Conservation (phyloP, 1,140 invertebrate genomes). For the Oncopodura yosiiana region DNA sequence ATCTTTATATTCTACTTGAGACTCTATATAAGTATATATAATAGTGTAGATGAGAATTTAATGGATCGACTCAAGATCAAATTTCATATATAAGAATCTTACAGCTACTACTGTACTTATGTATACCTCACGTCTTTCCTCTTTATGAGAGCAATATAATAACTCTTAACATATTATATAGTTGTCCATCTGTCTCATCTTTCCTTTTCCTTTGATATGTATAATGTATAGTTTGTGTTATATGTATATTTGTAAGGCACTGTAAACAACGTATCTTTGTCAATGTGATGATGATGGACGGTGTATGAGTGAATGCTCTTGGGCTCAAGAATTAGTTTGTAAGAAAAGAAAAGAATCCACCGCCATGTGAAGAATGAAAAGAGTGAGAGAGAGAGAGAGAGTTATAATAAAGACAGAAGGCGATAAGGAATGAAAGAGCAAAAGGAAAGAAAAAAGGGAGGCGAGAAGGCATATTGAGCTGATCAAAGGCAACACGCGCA, state of each 20-base stretch:
- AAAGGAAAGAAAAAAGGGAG: not conserved
- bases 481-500: slow-evolving; percentile 32
- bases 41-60: slow-evolving; percentile 24
- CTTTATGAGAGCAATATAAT: no score
- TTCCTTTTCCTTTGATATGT: no score
- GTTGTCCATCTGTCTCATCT: no score
- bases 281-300: slow-evolving; percentile 14
- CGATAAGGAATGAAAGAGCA: not conserved
- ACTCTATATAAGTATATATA: no score
- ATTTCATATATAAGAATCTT: no score
- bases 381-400: slow-evolving; percentile 28
- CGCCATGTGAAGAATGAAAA: slow-evolving; percentile 35
- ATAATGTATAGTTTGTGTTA: no score
- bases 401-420: slow-evolving; percentile 11
- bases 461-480: slow-evolving; percentile 33
- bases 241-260: no score
- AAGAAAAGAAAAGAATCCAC: slow-evolving; percentile 12
- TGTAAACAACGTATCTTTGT: no score
- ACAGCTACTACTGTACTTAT: no score
- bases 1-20: not conserved
- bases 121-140: no score
- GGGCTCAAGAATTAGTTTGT: not conserved
- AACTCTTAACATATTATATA: no score
- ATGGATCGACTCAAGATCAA: slow-evolving; percentile 20
- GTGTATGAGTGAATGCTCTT: slow-evolving; percentile 18